phyloP scores from a whole-genome alignment of 2,113 vertebrate genomes.

The Hucho hucho region DNA sequence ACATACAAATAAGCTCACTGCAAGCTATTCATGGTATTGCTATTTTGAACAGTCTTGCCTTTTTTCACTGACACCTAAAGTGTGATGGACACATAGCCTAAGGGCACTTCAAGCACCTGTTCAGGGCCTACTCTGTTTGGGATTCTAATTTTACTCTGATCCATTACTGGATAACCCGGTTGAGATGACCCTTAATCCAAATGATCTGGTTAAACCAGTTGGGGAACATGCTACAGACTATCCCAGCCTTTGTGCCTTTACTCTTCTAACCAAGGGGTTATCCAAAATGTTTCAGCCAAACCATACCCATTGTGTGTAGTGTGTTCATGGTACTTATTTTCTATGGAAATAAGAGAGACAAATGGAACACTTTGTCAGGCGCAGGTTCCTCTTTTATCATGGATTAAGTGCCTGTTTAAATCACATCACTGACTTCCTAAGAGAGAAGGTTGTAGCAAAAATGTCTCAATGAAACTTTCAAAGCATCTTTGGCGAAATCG shows the following conservation, averaged over 20 bases:
- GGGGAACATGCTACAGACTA: background rate
- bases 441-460: background rate
- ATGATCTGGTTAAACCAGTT: too few relatives aligned
- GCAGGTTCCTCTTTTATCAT: slow-evolving; percentile 39
- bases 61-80: background rate
- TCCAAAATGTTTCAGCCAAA: background rate
- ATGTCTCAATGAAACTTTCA: background rate
- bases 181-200: background rate
- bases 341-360: background rate
- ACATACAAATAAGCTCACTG: slow-evolving; percentile 1
- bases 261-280: background rate
- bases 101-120: background rate
- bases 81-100: background rate
- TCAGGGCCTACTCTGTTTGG: background rate
- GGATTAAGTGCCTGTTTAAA: slow-evolving; percentile 65
- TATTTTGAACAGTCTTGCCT: background rate
- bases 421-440: slow-evolving; percentile 29
- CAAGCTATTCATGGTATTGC: background rate
- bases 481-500: background rate
- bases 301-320: background rate
- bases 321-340: background rate
- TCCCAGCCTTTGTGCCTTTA: background rate
- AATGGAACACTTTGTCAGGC: slow-evolving; percentile 4
- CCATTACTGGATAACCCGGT: background rate
- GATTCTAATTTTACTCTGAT: background rate